A percentile compares a stretch with the other conserved stretches of the same genome.
Conservation (phyloP, 2,113 vertebrate genomes). For the Oreotrochilus melanogaster region DNA sequence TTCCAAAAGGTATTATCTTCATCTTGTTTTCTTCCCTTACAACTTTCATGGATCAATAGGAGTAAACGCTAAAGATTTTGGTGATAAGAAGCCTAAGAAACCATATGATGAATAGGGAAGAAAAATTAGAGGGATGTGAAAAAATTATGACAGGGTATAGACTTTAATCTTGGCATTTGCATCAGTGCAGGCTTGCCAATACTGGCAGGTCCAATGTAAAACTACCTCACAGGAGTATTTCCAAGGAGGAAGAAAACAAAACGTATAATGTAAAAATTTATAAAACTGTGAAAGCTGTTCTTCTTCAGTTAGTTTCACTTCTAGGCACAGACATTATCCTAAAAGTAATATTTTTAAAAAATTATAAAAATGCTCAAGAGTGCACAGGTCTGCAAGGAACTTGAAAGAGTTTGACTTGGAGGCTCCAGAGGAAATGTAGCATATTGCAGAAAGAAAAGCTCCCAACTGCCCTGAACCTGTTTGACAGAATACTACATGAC, state of each 20-base stretch:
- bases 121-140: not conserved
- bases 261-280: not conserved
- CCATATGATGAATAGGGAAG: not conserved
- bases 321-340: not conserved
- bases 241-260: not conserved
- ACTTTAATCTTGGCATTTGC: not conserved
- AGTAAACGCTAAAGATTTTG: not conserved
- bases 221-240: not conserved
- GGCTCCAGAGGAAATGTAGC: not conserved
- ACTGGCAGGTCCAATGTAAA: not conserved
- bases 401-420: not conserved
- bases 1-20: not conserved
- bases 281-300: not conserved
- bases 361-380: not conserved
- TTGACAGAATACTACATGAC: constrained; percentile 57
- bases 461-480: not conserved
- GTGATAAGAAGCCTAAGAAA: not conserved
- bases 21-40: not conserved
- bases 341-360: not conserved
- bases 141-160: not conserved
- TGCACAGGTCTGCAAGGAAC: not conserved
- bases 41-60: not conserved
- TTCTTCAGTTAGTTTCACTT: not conserved
- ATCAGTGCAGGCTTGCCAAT: not conserved
- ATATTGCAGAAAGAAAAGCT: not conserved